Evolutionary conservation across 2,888 invertebrate genomes (phyloP).

Genomic region (Camptogramma bilineatum): DNA sequence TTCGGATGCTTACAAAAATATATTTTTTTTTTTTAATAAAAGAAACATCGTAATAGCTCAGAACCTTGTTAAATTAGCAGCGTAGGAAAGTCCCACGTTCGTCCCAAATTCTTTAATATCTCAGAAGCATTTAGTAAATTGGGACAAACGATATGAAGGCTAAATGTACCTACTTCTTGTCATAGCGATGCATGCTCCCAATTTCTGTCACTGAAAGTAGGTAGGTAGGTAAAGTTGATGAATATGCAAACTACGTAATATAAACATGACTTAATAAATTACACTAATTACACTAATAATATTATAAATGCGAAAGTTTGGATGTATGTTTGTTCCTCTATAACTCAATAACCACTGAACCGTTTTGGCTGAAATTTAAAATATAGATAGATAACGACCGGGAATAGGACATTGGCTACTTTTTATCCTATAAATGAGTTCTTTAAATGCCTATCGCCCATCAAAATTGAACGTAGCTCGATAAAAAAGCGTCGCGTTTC

Average conservation of each 20-base stretch:
- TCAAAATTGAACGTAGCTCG: no score
- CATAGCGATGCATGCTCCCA: constrained; percentile 32
- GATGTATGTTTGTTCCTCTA: no score
- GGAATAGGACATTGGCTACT: no score
- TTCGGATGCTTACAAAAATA: background rate
- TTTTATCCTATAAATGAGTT: no score
- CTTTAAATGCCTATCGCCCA: no score
- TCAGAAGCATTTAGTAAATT: constrained; percentile 34
- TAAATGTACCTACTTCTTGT: constrained; percentile 21
- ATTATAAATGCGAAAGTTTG: no score
- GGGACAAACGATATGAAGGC: constrained; percentile 36
- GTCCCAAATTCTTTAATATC: constrained; percentile 26
- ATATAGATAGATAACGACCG: no score
- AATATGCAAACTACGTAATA: background rate
- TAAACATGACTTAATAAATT: background rate
- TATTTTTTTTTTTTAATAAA: background rate
- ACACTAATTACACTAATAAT: no score
- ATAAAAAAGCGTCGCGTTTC: no score
- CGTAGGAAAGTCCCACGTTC: constrained; percentile 27
- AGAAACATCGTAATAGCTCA: background rate
- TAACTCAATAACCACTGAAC: no score
- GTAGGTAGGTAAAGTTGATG: background rate
- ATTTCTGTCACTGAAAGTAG: constrained; percentile 14
- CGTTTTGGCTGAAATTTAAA: no score
- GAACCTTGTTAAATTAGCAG: constrained; percentile 5